Base-by-base conservation (phyloP, 2,113 vertebrate species). In the Ceratotherium simum region DNA sequence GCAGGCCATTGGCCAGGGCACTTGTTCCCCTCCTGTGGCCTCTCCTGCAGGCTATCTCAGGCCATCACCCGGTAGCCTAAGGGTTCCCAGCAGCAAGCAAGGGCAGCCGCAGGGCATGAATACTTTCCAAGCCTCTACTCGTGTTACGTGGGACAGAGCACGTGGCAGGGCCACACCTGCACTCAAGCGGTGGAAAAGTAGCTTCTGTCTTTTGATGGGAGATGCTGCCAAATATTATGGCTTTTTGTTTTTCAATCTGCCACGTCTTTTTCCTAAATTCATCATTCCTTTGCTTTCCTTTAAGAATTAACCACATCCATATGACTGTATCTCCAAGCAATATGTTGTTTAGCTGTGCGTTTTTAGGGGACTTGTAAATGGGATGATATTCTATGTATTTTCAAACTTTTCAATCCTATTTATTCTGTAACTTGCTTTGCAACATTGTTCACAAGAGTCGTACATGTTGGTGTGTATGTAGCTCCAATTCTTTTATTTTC, bases 401-500 rank as follows among this genome's bases (percentile, higher is more conserved):
- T 60, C 92, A 56, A 20, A 5, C 60, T 72, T 86, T 65, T 58
- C 12, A 27, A 0, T 25, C 31, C 9, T 42, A 0, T 21, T 39
- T 56, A 25, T 54, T 90, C 91, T 42, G 33, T 29, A 36, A 62
- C 23, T 90, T 23, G 31, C 80, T 73, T 72, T 78, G 42, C 7
- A 2, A 8, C 79, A 18, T 20, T 73, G 73, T 27, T 90, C 36
- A 5, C 7, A 51, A 62, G 23, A 78, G 39, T 70, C 2, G 3
- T 1, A 25, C 12, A 11, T 33, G 46, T 33, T 6, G 31, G 42
- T 3, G 9, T 31, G 9, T 31, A 5, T 11, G 8, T 0, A 5
- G 23, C 56, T 23, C 42, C 23, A 14, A 65, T 23, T 48, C 25
- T 54, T 81, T 60, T 21, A 4, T 18, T 25, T 54, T 46, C 72